Conservation (phyloP, 2,888 invertebrate genomes). For the Gandaritis pyraliata region DNA sequence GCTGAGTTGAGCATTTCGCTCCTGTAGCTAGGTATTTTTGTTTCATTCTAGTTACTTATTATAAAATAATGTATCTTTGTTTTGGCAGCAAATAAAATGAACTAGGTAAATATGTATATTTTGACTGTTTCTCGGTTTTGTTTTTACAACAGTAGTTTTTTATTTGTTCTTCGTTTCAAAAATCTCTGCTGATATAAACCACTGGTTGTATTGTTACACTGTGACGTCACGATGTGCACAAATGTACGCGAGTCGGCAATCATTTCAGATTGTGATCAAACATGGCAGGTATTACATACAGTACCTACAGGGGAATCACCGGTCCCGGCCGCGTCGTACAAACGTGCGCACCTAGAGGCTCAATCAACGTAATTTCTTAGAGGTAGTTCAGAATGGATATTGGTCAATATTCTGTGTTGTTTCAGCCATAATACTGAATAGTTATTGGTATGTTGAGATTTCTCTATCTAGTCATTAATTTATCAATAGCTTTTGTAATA, state of each 20-base stretch:
- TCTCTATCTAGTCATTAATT: background rate
- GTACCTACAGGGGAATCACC: background rate
- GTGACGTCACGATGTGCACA: background rate
- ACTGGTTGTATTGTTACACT: too few species aligned
- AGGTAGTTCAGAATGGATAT: constrained; percentile 10
- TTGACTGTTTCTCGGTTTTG: too few species aligned
- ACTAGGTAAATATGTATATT: too few species aligned
- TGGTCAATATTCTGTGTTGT: background rate
- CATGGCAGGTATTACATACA: constrained; percentile 6
- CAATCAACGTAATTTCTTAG: constrained; percentile 9
- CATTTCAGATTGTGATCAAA: constrained; percentile 30
- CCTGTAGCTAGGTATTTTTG: too few species aligned
- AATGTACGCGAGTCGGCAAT: constrained; percentile 11
- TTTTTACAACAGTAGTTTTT: too few species aligned
- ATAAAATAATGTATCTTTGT: too few species aligned
- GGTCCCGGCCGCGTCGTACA: too few species aligned
- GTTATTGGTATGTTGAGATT: background rate
- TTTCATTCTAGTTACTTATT: too few species aligned
- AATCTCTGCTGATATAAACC: too few species aligned
- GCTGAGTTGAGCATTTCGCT: too few species aligned
- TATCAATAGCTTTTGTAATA: background rate
- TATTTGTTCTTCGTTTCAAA: too few species aligned
- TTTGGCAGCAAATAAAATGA: too few species aligned
- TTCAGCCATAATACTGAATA: background rate
- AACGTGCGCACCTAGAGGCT: constrained; percentile 1